Conservation (phyloP, 2,797 vertebrate species). For the Choloepus didactylus region DNA sequence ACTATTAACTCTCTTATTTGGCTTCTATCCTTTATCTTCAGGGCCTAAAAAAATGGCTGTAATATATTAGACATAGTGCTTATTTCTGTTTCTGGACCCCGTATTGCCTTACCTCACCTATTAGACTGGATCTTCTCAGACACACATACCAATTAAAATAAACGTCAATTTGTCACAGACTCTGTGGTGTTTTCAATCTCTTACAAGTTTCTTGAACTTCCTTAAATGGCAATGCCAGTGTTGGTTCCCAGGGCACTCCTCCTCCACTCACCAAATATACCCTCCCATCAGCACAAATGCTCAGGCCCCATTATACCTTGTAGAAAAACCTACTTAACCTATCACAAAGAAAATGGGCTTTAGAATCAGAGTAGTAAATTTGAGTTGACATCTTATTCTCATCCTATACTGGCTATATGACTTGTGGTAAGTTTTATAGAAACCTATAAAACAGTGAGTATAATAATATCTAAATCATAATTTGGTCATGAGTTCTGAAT, state of each 20-base stretch:
- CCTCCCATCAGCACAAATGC: neutral
- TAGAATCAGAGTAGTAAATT: conserved; percentile 1
- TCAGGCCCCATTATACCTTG: neutral
- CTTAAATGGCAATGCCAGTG: neutral
- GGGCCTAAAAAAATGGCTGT: neutral
- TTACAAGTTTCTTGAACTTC: neutral
- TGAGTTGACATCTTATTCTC: neutral
- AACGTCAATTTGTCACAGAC: neutral
- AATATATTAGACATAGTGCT: neutral
- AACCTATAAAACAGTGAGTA: neutral
- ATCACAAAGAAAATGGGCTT: neutral
- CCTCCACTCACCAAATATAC: neutral
- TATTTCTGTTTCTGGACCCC: neutral
- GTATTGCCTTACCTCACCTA: neutral
- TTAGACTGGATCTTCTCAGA: neutral
- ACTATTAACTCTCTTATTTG: neutral
- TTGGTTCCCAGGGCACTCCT: neutral
- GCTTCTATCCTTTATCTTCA: neutral
- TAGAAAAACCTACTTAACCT: neutral
- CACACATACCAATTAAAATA: neutral
- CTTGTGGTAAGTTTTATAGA: neutral
- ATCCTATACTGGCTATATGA: neutral
- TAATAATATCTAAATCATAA: neutral
- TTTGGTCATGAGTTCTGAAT: conserved; percentile 1
- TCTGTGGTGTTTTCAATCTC: neutral